Conservation (phyloP, 2,113 vertebrate genomes). For the Chloebia gouldiae region DNA sequence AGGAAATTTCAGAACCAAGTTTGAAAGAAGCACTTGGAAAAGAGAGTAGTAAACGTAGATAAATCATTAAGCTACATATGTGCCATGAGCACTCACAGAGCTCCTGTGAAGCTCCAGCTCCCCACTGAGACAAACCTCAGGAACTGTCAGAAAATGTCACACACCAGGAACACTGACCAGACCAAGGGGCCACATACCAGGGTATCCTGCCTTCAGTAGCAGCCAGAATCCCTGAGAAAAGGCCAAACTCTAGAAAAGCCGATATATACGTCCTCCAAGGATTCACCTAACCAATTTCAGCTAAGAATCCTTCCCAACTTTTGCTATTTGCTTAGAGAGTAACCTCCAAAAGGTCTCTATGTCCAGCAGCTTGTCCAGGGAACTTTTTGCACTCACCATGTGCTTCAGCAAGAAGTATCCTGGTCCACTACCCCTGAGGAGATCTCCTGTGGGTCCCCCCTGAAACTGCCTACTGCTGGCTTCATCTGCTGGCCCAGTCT, state of each 20-base stretch:
- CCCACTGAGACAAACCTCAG: neutral
- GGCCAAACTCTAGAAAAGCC: neutral
- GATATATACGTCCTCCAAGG: neutral
- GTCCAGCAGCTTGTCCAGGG: neutral
- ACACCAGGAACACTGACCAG: neutral
- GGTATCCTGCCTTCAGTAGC: neutral
- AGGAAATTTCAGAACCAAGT: neutral
- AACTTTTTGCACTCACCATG: neutral
- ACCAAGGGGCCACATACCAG: neutral
- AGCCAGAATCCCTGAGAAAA: neutral
- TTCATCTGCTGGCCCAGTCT: neutral
- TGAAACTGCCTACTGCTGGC: neutral
- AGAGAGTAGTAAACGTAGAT: neutral
- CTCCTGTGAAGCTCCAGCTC: neutral
- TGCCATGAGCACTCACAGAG: neutral
- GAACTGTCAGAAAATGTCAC: neutral
- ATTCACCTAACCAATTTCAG: neutral
- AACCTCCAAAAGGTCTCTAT: neutral
- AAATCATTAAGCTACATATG: neutral
- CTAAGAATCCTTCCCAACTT: neutral
- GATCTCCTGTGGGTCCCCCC: neutral
- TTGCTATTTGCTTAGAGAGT: neutral
- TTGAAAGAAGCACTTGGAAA: neutral
- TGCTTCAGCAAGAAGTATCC: neutral
- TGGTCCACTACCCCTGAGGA: fast-evolving